Evolutionary conservation across 2,888 invertebrate genomes (phyloP).

Genomic region (Temnothorax rugatulus): DNA sequence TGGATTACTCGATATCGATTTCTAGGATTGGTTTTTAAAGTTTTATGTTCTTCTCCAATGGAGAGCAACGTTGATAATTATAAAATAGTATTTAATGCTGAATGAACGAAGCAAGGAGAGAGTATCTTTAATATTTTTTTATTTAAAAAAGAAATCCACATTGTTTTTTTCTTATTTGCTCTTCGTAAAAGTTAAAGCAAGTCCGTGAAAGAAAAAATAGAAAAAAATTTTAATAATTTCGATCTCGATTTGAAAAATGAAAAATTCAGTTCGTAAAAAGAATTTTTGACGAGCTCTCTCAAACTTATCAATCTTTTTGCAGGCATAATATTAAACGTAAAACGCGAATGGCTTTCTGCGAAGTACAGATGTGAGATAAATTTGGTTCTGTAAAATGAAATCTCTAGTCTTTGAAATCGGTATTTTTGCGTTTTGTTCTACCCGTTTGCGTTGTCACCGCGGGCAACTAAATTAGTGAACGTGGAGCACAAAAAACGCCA

Average conservation of each 20-base stretch:
- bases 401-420: background rate
- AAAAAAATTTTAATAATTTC: background rate
- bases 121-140: background rate
- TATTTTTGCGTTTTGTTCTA: background rate
- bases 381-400: conserved; percentile 4
- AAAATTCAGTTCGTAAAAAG: background rate
- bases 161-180: background rate
- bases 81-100: background rate
- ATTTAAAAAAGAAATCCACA: background rate
- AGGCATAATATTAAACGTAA: background rate
- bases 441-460: background rate
- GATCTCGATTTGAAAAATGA: background rate
- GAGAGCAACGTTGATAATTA: background rate
- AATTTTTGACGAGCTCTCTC: background rate
- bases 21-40: background rate
- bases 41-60: background rate
- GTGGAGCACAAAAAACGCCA: background rate
- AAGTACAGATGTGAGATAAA: background rate
- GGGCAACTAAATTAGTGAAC: background rate
- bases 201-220: no score
- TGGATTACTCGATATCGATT: background rate
- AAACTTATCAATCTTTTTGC: background rate
- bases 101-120: background rate
- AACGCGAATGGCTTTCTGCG: background rate
- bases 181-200: background rate